Percentiles rank a stretch among this genome's conserved stretches.
Conservation (phyloP, 2,113 vertebrate genomes). For the Macaca mulatta region DNA sequence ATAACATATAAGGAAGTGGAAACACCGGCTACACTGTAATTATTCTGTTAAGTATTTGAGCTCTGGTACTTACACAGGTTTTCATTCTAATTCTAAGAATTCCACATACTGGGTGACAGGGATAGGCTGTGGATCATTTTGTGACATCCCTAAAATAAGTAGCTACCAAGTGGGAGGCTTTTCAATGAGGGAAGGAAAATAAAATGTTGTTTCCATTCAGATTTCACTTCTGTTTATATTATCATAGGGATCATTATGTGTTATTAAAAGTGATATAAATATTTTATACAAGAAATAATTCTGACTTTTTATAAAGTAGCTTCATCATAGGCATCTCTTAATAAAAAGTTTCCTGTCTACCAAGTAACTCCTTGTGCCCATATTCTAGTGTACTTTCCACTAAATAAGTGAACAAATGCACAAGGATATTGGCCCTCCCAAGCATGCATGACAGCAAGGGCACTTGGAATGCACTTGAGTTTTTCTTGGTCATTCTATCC, state of each 20-base stretch:
- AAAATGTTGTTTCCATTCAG: not conserved
- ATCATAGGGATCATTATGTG: not conserved
- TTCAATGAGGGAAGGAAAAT: not conserved
- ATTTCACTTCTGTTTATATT: not conserved
- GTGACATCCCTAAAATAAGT: not conserved
- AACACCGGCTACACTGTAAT: not conserved
- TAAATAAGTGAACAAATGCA: not conserved
- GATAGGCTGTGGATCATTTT: fast-evolving
- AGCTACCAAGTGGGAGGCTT: not conserved
- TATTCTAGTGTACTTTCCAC: not conserved
- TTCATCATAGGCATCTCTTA: not conserved
- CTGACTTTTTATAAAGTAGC: not conserved
- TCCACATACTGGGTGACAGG: fast-evolving
- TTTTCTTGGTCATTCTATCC: not conserved
- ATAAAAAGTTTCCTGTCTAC: not conserved
- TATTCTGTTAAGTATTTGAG: not conserved
- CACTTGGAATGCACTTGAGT: not conserved
- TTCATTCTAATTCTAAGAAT: not conserved
- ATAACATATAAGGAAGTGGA: not conserved
- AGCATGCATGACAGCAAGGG: not conserved
- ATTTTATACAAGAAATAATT: not conserved
- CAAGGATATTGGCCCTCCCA: not conserved
- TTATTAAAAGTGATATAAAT: not conserved
- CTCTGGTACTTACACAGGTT: not conserved
- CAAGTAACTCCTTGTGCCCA: not conserved